phyloP scores from a whole-genome alignment of 2,113 vertebrate species.

The Phyllostomus hastatus region DNA sequence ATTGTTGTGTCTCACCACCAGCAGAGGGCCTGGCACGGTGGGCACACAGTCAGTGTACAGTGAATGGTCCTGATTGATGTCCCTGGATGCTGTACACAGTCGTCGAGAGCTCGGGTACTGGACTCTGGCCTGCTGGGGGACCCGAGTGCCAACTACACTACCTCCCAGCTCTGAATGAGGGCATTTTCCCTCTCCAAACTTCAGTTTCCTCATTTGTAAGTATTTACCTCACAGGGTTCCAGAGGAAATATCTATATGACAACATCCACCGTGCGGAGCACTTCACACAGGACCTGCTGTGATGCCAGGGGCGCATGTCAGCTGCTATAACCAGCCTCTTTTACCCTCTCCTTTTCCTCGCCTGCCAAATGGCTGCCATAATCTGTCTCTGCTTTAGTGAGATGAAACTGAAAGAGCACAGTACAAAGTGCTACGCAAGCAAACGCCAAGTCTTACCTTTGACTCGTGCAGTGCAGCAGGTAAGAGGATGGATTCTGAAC shows the following conservation, averaged over 20 bases:
- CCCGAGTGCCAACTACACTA: neutral
- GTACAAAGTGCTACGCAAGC: neutral
- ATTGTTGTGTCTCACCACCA: neutral
- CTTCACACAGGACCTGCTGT: neutral
- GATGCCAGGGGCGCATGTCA: rapidly evolving
- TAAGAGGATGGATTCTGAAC: neutral
- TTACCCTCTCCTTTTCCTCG: neutral
- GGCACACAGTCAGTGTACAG: neutral
- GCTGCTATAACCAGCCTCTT: neutral
- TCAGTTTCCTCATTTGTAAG: neutral
- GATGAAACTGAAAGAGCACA: neutral
- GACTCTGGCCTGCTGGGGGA: neutral
- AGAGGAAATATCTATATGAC: rapidly evolving
- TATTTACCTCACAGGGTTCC: neutral
- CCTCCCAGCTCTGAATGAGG: neutral
- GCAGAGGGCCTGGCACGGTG: neutral
- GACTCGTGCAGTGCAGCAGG: neutral
- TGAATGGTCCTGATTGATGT: neutral
- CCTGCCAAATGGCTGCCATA: neutral
- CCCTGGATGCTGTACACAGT: neutral
- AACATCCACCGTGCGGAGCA: rapidly evolving
- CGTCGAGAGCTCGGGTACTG: neutral
- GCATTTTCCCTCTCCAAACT: neutral
- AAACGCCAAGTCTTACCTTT: neutral
- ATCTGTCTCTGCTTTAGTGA: neutral